A percentile compares a stretch with the other conserved stretches of the same genome.
Conservation (phyloP, 2,113 vertebrate species). For the Oxygymnocypris stewartii region DNA sequence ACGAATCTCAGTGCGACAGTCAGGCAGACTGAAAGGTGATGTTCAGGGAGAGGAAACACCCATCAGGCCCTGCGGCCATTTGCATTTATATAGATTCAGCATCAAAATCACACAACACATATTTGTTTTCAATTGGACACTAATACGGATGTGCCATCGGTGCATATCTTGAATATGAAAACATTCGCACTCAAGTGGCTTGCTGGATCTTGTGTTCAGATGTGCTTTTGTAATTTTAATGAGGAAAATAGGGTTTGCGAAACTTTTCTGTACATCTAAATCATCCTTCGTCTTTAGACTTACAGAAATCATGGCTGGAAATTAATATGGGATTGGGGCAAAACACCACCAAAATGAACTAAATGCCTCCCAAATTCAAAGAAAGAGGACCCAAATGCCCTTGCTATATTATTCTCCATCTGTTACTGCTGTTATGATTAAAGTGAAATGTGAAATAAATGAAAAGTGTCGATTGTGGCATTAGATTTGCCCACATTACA, state of each 20-base stretch:
- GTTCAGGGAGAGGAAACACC: constrained; percentile 53
- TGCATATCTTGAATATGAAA: constrained; percentile 62
- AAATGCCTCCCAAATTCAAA: background rate
- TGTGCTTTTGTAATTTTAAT: constrained; percentile 14
- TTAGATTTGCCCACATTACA: too few relatives aligned
- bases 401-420: too few relatives aligned
- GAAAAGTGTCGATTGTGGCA: too few relatives aligned
- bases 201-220: background rate
- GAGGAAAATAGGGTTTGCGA: background rate
- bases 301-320: background rate
- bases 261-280: background rate
- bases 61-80: constrained; percentile 66
- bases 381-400: too few relatives aligned
- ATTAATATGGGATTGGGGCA: background rate
- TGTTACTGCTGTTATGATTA: too few relatives aligned
- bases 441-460: too few relatives aligned
- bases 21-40: constrained; percentile 50
- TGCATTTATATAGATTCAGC: constrained; percentile 71
- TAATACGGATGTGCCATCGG: constrained; percentile 70
- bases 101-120: constrained; percentile 69
- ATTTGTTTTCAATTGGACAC: constrained; percentile 72
- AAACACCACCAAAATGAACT: background rate
- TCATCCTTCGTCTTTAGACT: background rate
- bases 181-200: constrained; percentile 21
- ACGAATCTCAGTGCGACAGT: constrained; percentile 57